Evolutionary conservation across 1,140 invertebrate species (phyloP).

Genomic region (Hetaerina americana): DNA sequence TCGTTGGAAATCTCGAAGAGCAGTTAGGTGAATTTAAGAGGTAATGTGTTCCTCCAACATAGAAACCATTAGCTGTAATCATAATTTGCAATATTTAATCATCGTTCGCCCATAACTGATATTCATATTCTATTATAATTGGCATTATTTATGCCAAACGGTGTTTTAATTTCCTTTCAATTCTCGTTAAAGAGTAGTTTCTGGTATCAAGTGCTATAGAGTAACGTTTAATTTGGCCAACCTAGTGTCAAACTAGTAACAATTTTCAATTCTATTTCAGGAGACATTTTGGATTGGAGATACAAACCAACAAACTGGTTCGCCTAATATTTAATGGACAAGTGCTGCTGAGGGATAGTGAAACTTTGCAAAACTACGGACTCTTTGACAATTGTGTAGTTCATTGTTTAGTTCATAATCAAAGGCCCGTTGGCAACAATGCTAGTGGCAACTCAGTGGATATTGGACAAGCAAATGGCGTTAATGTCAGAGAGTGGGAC

Average conservation of each 20-base stretch:
- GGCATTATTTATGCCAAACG: no score
- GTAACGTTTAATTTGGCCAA: no score
- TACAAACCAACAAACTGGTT: slow-evolving; percentile 60
- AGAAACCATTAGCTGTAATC: no score
- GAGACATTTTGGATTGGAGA: slow-evolving; percentile 64
- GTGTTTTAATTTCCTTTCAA: no score
- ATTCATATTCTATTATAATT: no score
- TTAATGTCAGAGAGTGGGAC: slow-evolving; percentile 21
- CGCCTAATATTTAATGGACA: slow-evolving; percentile 80
- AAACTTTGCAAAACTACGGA: slow-evolving; percentile 62
- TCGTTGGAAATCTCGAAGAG: slow-evolving; percentile 60
- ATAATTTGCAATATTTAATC: no score
- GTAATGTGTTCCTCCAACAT: no score
- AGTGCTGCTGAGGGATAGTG: slow-evolving; percentile 58
- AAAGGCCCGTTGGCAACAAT: slow-evolving; percentile 21
- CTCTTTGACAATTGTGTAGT: slow-evolving; percentile 77
- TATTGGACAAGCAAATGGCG: slow-evolving; percentile 1
- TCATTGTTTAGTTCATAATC: slow-evolving; percentile 66
- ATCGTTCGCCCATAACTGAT: no score
- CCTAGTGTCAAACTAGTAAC: slow-evolving; percentile 1
- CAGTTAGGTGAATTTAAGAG: slow-evolving; percentile 75
- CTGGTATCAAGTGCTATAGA: no score
- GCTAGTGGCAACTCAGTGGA: not conserved
- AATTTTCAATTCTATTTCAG: slow-evolving; percentile 39
- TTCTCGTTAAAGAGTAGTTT: no score